phyloP scores from a whole-genome alignment of 2,797 vertebrate genomes.

The Discoglossus pictus region DNA sequence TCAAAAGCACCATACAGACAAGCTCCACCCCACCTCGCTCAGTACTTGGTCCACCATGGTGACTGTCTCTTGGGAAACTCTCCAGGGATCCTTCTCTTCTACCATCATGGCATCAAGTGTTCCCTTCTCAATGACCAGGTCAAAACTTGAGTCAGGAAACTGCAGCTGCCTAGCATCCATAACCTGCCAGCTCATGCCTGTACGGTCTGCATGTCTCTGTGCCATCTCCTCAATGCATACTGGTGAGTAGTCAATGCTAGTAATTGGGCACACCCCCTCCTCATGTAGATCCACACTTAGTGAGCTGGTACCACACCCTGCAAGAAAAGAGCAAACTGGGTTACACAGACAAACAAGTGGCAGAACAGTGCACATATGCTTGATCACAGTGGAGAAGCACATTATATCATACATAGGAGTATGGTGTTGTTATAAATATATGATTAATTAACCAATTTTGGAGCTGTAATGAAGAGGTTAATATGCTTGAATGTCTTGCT shows the following conservation, averaged over 20 bases:
- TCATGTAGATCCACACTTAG: constrained; percentile 81
- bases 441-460: too few species aligned
- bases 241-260: constrained; percentile 87
- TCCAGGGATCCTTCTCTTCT: constrained; percentile 84
- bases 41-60: constrained; percentile 73
- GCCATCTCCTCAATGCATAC: constrained; percentile 83
- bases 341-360: not conserved
- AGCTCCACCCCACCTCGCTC: constrained; percentile 61
- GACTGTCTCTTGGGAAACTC: constrained; percentile 66
- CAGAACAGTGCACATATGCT: too few species aligned
- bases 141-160: constrained; percentile 75
- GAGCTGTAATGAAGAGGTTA: too few species aligned
- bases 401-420: too few species aligned
- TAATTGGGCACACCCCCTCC: constrained; percentile 78
- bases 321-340: not conserved
- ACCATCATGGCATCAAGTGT: constrained; percentile 86
- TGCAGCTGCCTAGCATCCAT: constrained; percentile 82
- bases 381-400: too few species aligned
- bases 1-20: not conserved
- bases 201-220: constrained; percentile 67
- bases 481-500: too few species aligned
- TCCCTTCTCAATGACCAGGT: constrained; percentile 88
- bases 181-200: constrained; percentile 80
- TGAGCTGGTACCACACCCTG: constrained; percentile 90
- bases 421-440: too few species aligned